Percentiles rank a stretch among this genome's conserved stretches.
Conservation (phyloP, 1,140 invertebrate genomes). For the Zaprionus nigranus region DNA sequence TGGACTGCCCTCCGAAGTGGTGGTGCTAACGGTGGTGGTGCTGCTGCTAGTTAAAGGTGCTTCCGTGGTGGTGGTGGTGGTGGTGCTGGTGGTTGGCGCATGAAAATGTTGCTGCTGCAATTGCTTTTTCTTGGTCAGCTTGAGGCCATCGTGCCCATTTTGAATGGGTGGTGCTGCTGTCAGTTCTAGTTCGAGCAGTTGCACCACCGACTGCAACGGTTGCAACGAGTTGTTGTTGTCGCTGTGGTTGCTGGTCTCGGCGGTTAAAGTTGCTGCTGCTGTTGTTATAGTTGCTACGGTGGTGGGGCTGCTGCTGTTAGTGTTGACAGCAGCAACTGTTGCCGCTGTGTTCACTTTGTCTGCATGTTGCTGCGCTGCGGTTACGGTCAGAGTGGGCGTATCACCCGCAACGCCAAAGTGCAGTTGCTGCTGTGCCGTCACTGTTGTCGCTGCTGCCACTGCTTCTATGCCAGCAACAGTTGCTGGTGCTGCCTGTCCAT, state of each 20-base stretch:
- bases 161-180: slow-evolving; percentile 50
- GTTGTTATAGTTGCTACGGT: slow-evolving; percentile 13
- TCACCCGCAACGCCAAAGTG: slow-evolving; percentile 56
- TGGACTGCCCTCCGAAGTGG: not conserved
- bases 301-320: slow-evolving; percentile 8
- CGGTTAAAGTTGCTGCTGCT: slow-evolving; percentile 4
- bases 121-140: slow-evolving; percentile 78
- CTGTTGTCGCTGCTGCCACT: slow-evolving; percentile 38
- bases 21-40: not conserved
- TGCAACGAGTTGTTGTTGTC: not conserved
- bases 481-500: slow-evolving; percentile 42
- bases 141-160: slow-evolving; percentile 76
- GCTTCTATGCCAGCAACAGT: slow-evolving; percentile 11
- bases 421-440: slow-evolving; percentile 39
- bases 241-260: slow-evolving; percentile 6
- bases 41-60: slow-evolving; percentile 23
- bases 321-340: slow-evolving; percentile 11
- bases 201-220: slow-evolving; percentile 49
- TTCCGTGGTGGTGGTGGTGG: slow-evolving; percentile 23
- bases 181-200: slow-evolving; percentile 68
- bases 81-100: slow-evolving; percentile 32
- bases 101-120: slow-evolving; percentile 71
- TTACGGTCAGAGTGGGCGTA: slow-evolving; percentile 59
- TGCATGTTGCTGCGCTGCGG: slow-evolving; percentile 6
- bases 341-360: slow-evolving; percentile 2